Evolutionary conservation across 1,140 invertebrate genomes (phyloP).

Genomic region (Platyura marginata): DNA sequence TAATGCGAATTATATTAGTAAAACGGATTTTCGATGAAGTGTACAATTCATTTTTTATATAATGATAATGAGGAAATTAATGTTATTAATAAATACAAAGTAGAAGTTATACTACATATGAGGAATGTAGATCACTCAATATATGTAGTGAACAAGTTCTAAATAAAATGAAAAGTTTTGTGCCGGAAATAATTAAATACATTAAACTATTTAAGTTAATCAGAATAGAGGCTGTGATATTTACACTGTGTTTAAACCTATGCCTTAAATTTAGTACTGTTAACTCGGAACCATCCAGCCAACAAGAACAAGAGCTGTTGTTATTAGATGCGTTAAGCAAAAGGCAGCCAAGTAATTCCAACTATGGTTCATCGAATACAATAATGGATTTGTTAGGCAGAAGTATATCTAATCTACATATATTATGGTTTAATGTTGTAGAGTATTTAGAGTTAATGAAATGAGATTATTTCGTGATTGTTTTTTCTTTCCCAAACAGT

Average conservation of each 20-base stretch:
- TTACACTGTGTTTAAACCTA: background rate
- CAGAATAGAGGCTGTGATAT: conserved; percentile 1
- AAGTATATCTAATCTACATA: conserved; percentile 42
- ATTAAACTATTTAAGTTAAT: background rate
- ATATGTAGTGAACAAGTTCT: too few species aligned
- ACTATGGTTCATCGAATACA: conserved; percentile 37
- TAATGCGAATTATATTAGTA: background rate
- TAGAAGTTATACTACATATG: background rate
- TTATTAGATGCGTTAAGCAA: conserved; percentile 48
- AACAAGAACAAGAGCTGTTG: conserved; percentile 52
- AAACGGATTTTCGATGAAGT: background rate
- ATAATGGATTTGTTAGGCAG: conserved; percentile 65
- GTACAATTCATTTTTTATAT: background rate
- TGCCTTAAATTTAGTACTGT: background rate
- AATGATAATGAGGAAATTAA: background rate
- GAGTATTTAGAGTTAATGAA: too few species aligned
- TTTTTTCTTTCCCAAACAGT: too few species aligned
- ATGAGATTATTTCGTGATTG: too few species aligned
- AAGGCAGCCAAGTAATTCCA: conserved; percentile 34
- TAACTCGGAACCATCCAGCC: conserved; percentile 28
- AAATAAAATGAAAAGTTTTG: background rate
- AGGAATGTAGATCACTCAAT: background rate
- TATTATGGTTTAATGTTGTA: too few species aligned
- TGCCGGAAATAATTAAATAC: conserved; percentile 1
- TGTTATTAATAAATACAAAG: background rate